These are phyloP conservation scores for Megalops atlanticus DNA, from an alignment of 2,113 vertebrate genomes.

Conservation along the genomic window DNA sequence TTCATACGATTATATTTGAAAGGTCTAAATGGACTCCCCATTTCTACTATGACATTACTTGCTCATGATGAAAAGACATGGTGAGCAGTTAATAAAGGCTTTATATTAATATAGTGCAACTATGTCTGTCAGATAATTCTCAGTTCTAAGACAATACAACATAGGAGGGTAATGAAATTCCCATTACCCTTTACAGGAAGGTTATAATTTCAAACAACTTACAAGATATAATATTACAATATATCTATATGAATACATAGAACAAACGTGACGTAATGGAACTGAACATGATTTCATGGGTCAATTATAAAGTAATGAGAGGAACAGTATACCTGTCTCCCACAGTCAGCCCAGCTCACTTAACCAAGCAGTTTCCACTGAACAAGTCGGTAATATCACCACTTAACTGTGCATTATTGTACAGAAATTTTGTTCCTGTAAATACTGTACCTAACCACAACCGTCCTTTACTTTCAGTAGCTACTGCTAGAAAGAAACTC, in stretches of 20 bases:
- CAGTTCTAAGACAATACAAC: too few relatives aligned
- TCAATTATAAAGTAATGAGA: slow-evolving; percentile 38
- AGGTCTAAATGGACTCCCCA: too few relatives aligned
- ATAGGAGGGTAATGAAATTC: neutral
- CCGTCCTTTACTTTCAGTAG: neutral
- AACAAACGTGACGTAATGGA: slow-evolving; percentile 33
- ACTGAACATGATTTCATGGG: slow-evolving; percentile 15
- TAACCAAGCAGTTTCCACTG: slow-evolving; percentile 11
- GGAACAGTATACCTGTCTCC: slow-evolving; percentile 23
- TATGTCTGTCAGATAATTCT: too few relatives aligned
- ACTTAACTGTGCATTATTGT: neutral
- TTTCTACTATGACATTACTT: too few relatives aligned
- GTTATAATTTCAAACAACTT: neutral
- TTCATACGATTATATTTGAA: too few relatives aligned
- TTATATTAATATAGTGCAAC: too few relatives aligned
- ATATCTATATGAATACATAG: neutral
- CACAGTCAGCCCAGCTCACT: neutral
- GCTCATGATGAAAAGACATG: too few relatives aligned
- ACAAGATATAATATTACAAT: neutral
- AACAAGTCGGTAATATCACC: neutral
- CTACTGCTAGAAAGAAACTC: neutral
- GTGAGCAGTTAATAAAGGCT: too few relatives aligned
- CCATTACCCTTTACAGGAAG: neutral
- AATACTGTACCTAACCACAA: neutral
- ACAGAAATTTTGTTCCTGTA: neutral